Base-by-base conservation (phyloP, 2,797 vertebrate genomes). In the Podarcis lilfordi region DNA sequence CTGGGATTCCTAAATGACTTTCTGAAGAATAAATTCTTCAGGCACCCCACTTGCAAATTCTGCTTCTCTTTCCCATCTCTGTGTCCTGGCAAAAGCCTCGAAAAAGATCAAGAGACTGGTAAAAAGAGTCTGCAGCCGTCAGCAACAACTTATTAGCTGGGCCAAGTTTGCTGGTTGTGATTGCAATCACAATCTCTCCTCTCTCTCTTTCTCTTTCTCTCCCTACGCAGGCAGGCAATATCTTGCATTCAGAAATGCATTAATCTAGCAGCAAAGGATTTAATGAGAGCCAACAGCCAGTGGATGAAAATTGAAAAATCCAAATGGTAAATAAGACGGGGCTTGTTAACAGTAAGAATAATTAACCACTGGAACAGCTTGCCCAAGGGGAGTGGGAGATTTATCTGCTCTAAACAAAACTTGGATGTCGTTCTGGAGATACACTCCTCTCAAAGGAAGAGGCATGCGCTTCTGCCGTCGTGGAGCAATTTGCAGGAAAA, bases 271-370 rank as follows among this genome's bases (percentile, higher is more conserved):
- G 75, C 35, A 72, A 74, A 77, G n/a, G 80, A 40, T 35, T 71
- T 69, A n/a, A 78, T 5, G 27, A 32, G 76, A 85, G 76, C 21
- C 77, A 37, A 37, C 25, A 23, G 40, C 71, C 72, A 55, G 55
- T 50, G 69, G 88, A 80, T 76, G 59, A 68, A 85, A n/a, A 75
- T n/a, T 29, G 59, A 68, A 80, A 71, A 68, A 81, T 89, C 59
- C 78, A 69, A 66, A 81, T 40, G 69, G 71, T 85, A 82, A 89
- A 55, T 86, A 85, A 89, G 71, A 85, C 1, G 71, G 78, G 55
- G 71, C 78, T 89, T 85, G 83, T 85, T 85, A 85, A 85, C 78
- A 76, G 29, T 50, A 61, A 85, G 82, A 75, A 66, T 85, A 85
- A 76, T 89, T 81, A 89, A 75, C 78, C 77, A 66, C 32, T 85